Evolutionary conservation across 2,797 vertebrate genomes (phyloP).

Genomic region (Anolis apletophallus): DNA sequence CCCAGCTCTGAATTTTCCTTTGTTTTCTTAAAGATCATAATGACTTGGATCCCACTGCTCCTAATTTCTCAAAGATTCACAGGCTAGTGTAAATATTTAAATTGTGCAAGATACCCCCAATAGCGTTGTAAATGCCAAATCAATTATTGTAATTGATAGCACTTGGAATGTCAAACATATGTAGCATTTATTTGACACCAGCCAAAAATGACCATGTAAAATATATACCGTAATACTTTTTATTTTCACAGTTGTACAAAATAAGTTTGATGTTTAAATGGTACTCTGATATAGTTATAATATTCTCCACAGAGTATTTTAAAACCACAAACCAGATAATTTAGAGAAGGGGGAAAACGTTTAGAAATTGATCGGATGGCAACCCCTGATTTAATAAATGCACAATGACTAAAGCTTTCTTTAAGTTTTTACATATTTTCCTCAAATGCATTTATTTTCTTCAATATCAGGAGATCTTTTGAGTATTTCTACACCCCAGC

Average conservation of each 20-base stretch:
- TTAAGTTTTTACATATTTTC: not conserved
- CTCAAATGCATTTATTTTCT: not conserved
- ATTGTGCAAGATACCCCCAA: not conserved
- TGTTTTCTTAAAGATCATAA: too few relatives aligned
- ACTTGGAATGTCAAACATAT: constrained; percentile 7
- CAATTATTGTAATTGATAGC: constrained; percentile 12
- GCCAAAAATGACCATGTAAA: not conserved
- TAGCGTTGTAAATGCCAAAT: not conserved
- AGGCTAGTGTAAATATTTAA: constrained; percentile 10
- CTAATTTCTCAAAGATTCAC: not conserved
- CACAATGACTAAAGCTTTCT: not conserved
- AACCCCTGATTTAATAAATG: not conserved
- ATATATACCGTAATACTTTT: not conserved
- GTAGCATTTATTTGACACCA: not conserved
- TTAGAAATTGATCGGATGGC: not conserved
- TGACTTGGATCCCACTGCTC: too few relatives aligned
- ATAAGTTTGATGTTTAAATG: not conserved
- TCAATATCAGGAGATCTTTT: not conserved
- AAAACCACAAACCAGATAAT: constrained; percentile 16
- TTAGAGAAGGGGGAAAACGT: constrained; percentile 2
- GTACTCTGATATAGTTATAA: constrained; percentile 19
- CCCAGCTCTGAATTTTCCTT: not conserved
- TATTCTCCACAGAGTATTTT: not conserved
- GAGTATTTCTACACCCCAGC: not conserved
- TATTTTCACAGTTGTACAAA: not conserved